Conservation (phyloP, 2,797 vertebrate genomes). For the Cyprinella venusta region DNA sequence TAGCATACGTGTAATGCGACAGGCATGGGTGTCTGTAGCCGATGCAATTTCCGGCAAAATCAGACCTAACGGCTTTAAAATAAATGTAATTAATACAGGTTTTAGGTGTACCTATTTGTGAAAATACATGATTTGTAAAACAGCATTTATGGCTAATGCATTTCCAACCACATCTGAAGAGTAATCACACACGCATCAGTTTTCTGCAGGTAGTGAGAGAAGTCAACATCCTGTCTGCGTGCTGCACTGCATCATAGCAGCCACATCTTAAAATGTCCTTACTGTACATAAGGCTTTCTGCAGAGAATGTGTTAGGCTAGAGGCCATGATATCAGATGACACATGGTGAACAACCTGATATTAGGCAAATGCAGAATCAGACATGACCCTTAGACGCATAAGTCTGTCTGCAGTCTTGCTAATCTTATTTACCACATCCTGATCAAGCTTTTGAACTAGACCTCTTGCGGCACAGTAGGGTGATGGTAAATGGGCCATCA, state of each 20-base stretch:
- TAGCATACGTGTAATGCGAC: too few relatives aligned
- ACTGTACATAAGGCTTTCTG: neutral
- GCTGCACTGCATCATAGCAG: neutral
- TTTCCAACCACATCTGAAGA: neutral
- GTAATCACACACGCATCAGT: neutral
- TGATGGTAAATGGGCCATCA: neutral
- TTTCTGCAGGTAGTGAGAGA: neutral
- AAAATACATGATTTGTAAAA: neutral
- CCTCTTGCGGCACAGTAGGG: neutral
- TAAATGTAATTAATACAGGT: neutral
- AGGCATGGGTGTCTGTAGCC: too few relatives aligned
- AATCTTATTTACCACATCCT: conserved; percentile 43
- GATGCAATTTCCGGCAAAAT: neutral
- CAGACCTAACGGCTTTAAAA: neutral
- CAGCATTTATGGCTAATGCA: neutral
- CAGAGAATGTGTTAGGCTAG: neutral
- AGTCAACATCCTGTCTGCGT: neutral
- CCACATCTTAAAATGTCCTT: neutral
- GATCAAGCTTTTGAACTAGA: neutral
- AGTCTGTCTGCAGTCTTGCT: conserved; percentile 9
- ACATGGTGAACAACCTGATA: conserved; percentile 2
- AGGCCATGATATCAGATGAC: conserved; percentile 14
- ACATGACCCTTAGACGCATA: neutral
- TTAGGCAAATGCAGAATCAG: conserved; percentile 5
- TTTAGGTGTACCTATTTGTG: too few relatives aligned